phyloP scores from a whole-genome alignment of 2,888 invertebrate genomes.

The Periphyllus acericola region DNA sequence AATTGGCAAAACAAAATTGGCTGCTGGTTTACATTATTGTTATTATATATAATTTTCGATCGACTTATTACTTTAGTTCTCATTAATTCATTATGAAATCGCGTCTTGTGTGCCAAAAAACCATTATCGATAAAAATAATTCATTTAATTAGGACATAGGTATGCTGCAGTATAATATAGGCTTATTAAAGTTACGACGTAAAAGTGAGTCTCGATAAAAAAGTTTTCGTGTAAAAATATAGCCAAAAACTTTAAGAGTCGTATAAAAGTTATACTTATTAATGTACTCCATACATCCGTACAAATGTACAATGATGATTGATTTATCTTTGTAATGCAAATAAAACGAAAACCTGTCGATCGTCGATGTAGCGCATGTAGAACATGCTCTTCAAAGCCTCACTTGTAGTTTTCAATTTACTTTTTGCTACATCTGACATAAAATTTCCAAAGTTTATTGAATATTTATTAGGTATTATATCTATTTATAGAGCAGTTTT shows the following conservation, averaged over 20 bases:
- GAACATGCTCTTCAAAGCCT: background rate
- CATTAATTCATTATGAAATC: background rate
- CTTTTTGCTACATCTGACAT: background rate
- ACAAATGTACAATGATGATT: background rate
- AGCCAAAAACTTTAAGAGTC: background rate
- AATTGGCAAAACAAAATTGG: background rate
- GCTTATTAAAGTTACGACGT: background rate
- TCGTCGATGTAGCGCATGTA: background rate
- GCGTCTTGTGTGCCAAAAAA: background rate
- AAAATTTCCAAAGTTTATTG: background rate
- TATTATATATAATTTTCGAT: background rate
- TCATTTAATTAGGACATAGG: background rate
- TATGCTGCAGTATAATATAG: background rate
- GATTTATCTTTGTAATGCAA: conserved; percentile 11
- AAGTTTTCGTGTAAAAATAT: background rate
- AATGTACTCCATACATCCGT: background rate
- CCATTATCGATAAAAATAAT: background rate
- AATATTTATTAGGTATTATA: background rate
- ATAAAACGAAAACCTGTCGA: background rate
- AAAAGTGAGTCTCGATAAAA: background rate
- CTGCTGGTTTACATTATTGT: background rate
- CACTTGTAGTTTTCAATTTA: background rate
- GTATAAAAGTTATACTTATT: background rate
- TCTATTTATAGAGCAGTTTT: no score
- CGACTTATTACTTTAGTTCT: background rate